Conservation (phyloP, 2,797 vertebrate genomes). For the Calcarius lapponicus region DNA sequence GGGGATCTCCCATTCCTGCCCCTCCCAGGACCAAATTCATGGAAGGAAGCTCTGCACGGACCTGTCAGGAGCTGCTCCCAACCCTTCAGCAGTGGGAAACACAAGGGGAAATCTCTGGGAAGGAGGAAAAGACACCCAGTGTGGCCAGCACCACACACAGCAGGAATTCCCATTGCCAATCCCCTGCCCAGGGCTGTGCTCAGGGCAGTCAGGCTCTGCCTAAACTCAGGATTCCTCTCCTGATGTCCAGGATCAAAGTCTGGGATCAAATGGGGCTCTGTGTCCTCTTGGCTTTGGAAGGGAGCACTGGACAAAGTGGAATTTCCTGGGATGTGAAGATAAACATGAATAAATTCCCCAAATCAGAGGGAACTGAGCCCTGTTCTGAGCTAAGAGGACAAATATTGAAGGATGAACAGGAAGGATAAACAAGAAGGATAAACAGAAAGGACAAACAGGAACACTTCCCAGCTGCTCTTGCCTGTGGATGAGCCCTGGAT, state of each 20-base stretch:
- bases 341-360: neutral
- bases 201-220: neutral
- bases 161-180: neutral
- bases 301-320: fast-evolving
- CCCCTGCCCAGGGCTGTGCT: neutral
- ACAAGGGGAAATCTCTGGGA: fast-evolving
- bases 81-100: neutral
- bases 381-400: neutral
- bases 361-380: neutral
- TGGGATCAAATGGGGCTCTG: neutral
- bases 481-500: neutral
- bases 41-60: neutral
- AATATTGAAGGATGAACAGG: neutral
- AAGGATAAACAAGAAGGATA: neutral
- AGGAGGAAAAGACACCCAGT: neutral
- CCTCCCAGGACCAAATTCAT: neutral
- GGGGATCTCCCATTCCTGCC: fast-evolving
- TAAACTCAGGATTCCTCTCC: neutral
- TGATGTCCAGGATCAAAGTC: neutral
- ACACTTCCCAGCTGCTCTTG: neutral
- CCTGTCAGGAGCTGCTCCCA: neutral
- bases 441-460: no score
- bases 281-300: neutral
- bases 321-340: neutral
- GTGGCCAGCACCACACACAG: fast-evolving